phyloP scores from a whole-genome alignment of 2,888 invertebrate genomes.

The Pegoplata infirma region DNA sequence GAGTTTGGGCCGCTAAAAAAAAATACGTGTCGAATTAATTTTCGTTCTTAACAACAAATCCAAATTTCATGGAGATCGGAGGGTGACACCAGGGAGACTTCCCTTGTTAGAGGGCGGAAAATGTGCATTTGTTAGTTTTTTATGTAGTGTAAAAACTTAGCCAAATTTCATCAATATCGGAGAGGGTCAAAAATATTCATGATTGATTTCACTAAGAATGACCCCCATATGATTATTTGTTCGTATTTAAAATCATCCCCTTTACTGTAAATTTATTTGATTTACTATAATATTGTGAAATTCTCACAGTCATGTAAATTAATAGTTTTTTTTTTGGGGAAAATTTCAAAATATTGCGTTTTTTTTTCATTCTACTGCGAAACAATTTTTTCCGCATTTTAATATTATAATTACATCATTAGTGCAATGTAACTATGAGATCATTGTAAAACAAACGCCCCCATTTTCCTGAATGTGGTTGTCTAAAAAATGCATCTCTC shows the following conservation, averaged over 20 bases:
- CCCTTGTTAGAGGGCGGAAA: no score
- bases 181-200: no score
- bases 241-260: not conserved
- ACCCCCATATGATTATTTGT: no score
- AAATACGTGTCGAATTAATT: no score
- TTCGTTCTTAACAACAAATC: no score
- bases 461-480: slow-evolving; percentile 8
- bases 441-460: slow-evolving; percentile 50
- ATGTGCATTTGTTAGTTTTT: no score
- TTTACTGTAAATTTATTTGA: not conserved
- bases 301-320: not conserved
- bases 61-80: no score
- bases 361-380: not conserved
- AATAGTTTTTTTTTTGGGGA: slow-evolving; percentile 13
- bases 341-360: slow-evolving; percentile 28
- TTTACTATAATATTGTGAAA: not conserved
- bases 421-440: slow-evolving; percentile 55
- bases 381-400: slow-evolving; percentile 43
- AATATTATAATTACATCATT: slow-evolving; percentile 49
- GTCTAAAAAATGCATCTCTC: slow-evolving; percentile 30
- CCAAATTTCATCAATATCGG: no score
- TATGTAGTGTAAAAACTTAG: no score
- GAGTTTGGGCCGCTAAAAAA: no score
- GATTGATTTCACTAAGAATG: no score
- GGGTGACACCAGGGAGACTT: no score